These are phyloP conservation scores for Pyrrhia umbra DNA, from an alignment of 2,888 invertebrate species.

Conservation along the genomic window DNA sequence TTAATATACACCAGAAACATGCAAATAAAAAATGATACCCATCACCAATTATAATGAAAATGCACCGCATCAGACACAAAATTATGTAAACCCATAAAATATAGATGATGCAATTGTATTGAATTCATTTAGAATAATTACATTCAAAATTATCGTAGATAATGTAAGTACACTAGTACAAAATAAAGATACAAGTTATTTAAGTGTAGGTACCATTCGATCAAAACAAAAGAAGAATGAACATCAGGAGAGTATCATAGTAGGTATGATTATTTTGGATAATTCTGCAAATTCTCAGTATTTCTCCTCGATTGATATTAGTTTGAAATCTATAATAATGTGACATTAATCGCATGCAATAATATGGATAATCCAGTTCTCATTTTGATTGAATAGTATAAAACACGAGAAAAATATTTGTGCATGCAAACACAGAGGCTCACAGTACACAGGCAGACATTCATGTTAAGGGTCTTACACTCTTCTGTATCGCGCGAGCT, in stretches of 20 bases:
- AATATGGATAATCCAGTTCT: neutral
- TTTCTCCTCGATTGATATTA: too few species aligned
- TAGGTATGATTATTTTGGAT: too few species aligned
- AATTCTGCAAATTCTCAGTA: too few species aligned
- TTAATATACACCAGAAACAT: slow-evolving; percentile 40
- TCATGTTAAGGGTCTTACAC: slow-evolving; percentile 91
- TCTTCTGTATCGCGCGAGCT: slow-evolving; percentile 92
- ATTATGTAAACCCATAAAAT: neutral
- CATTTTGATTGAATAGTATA: slow-evolving; percentile 29
- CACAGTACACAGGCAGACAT: slow-evolving; percentile 66
- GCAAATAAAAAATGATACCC: slow-evolving; percentile 47
- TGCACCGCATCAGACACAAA: neutral
- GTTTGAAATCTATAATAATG: too few species aligned
- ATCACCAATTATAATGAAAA: slow-evolving; percentile 42
- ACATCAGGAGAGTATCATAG: neutral
- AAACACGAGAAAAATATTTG: slow-evolving; percentile 20
- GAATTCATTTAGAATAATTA: neutral
- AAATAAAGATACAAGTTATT: neutral
- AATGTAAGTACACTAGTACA: neutral
- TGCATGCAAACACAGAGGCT: slow-evolving; percentile 62
- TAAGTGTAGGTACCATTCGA: neutral
- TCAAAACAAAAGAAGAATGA: neutral
- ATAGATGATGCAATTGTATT: neutral
- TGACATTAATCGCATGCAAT: too few species aligned
- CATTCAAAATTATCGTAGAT: neutral